Conservation (phyloP, 2,113 vertebrate genomes). For the Hucho hucho region DNA sequence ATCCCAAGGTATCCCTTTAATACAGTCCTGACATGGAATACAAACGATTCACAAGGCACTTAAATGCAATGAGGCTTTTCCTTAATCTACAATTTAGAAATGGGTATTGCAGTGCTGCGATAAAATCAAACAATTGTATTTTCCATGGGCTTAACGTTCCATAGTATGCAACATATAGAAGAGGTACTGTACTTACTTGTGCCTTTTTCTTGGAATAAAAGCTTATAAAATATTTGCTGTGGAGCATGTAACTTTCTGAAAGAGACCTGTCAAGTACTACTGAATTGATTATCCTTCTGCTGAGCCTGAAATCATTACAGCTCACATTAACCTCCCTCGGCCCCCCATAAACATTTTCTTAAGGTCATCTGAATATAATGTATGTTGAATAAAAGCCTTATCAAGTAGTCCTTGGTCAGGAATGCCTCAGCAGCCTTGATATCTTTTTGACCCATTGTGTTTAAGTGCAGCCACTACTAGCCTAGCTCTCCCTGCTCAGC, state of each 20-base stretch:
- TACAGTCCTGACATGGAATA: background rate
- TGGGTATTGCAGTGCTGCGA: background rate
- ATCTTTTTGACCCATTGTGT: background rate
- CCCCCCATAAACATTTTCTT: conserved; percentile 9
- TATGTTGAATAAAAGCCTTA: background rate
- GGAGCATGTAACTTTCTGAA: too few relatives aligned
- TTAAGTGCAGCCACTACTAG: conserved; percentile 9
- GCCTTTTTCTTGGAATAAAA: too few relatives aligned
- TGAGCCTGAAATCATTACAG: background rate
- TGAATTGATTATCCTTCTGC: background rate
- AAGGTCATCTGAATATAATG: background rate
- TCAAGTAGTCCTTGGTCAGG: background rate
- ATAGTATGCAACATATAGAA: background rate
- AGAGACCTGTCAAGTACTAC: too few relatives aligned
- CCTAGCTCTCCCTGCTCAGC: background rate
- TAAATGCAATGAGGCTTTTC: background rate
- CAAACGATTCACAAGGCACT: background rate
- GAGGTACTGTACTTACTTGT: background rate
- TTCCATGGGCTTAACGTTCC: conserved; percentile 1
- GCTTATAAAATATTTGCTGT: too few relatives aligned
- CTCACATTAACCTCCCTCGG: conserved; percentile 1
- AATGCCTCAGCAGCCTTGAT: background rate
- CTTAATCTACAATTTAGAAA: background rate
- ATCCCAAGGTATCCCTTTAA: too few relatives aligned
- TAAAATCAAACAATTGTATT: background rate